Conservation (phyloP, 1,140 invertebrate species). For the Leptinotarsa lineolata region DNA sequence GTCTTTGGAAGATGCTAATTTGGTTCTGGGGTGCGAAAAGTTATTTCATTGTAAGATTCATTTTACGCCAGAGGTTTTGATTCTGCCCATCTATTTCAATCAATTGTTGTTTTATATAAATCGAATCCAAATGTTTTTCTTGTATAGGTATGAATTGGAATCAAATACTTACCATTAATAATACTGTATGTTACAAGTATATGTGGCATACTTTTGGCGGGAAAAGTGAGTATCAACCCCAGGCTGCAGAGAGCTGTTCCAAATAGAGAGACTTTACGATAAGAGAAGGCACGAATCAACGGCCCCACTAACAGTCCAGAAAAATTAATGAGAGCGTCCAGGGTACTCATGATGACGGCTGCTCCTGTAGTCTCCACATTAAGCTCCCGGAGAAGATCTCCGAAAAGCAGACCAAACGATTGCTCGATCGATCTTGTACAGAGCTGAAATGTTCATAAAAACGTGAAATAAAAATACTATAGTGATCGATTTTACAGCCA, state of each 20-base stretch:
- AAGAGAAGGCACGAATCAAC: conserved; percentile 72
- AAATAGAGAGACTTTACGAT: conserved; percentile 71
- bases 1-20: too few species aligned
- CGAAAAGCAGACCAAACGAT: conserved; percentile 76
- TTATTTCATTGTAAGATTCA: too few species aligned
- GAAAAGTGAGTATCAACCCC: conserved; percentile 69
- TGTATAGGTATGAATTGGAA: too few species aligned
- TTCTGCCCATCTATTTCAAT: too few species aligned
- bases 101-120: too few species aligned
- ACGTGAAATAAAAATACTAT: neutral
- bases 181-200: conserved; percentile 76
- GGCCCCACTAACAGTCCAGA: conserved; percentile 76
- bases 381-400: conserved; percentile 68
- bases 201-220: conserved; percentile 71
- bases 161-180: conserved; percentile 66
- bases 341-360: conserved; percentile 71
- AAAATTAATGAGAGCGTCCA: conserved; percentile 77
- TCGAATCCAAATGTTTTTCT: too few species aligned
- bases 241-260: conserved; percentile 68
- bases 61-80: too few species aligned
- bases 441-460: conserved; percentile 60
- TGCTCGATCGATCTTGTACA: conserved; percentile 76
- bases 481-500: too few species aligned
- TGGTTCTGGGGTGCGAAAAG: too few species aligned
- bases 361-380: conserved; percentile 72